Percentiles rank a stretch among this genome's conserved stretches.
These are phyloP conservation scores for Podiceps cristatus DNA, from an alignment of 2,113 vertebrate species.

Conservation along the genomic window DNA sequence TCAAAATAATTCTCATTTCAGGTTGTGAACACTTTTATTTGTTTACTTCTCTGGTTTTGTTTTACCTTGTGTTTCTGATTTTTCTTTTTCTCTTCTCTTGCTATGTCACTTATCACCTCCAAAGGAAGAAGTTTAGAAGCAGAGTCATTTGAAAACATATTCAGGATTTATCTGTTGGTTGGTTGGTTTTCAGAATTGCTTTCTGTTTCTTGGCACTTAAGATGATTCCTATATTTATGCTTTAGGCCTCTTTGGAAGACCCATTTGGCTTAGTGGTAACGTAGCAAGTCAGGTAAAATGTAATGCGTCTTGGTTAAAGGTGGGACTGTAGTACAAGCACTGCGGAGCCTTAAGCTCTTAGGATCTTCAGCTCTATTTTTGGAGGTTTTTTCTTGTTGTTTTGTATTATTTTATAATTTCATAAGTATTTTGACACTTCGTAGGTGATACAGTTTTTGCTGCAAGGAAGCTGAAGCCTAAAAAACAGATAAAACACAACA, in stretches of 20 bases:
- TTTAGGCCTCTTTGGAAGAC: background rate
- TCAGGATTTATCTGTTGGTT: background rate
- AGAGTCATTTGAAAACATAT: background rate
- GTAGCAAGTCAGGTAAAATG: background rate
- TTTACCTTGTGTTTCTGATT: background rate
- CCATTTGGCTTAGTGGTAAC: background rate
- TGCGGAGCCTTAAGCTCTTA: background rate
- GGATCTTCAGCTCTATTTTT: background rate
- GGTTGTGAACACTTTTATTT: conserved; percentile 27
- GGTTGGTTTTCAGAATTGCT: background rate
- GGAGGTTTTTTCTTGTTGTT: fast-evolving
- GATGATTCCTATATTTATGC: background rate
- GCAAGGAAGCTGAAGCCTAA: background rate
- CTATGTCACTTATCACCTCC: background rate
- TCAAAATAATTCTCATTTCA: conserved; percentile 23
- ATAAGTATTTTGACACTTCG: background rate
- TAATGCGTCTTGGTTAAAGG: background rate
- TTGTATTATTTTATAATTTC: background rate
- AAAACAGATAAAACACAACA: background rate
- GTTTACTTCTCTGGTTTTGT: background rate
- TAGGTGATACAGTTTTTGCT: background rate
- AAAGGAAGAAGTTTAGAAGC: background rate
- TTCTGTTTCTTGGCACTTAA: background rate
- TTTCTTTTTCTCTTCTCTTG: background rate
- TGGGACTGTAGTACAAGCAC: background rate